These are phyloP conservation scores for Myiothlypis coronata DNA, from an alignment of 2,797 vertebrate species.

Conservation along the genomic window DNA sequence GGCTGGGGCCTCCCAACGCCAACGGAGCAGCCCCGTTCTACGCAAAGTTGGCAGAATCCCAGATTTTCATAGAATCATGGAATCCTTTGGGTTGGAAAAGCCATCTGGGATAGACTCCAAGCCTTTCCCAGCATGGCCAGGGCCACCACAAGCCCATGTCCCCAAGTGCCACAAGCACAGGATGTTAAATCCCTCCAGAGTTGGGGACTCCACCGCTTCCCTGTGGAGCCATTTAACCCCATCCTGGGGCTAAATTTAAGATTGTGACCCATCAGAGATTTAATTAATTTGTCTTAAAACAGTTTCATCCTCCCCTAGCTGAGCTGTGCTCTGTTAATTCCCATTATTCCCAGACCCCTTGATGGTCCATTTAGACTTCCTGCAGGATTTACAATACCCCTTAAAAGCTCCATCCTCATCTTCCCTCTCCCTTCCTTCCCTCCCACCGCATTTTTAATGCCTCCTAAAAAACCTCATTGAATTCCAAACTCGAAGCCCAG, in stretches of 20 bases:
- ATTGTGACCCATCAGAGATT: not conserved
- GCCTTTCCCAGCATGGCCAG: not conserved
- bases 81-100: not conserved
- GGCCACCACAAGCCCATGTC: not conserved
- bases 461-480: not conserved
- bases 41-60: rapidly evolving
- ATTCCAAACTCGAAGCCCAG: not conserved
- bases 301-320: not conserved
- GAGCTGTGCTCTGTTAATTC: not conserved
- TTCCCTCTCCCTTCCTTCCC: not conserved
- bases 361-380: not conserved
- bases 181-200: not conserved
- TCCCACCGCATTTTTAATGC: not conserved
- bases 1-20: not conserved
- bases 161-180: not conserved
- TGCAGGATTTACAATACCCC: rapidly evolving
- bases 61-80: not conserved
- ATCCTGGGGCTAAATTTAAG: not conserved
- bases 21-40: rapidly evolving
- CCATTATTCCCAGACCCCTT: not conserved
- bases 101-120: not conserved
- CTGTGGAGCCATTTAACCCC: not conserved
- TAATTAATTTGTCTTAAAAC: not conserved
- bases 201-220: not conserved
- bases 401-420: not conserved